These are phyloP conservation scores for Agonopterix alstromeriana DNA, from an alignment of 2,888 invertebrate species.

Conservation along the genomic window DNA sequence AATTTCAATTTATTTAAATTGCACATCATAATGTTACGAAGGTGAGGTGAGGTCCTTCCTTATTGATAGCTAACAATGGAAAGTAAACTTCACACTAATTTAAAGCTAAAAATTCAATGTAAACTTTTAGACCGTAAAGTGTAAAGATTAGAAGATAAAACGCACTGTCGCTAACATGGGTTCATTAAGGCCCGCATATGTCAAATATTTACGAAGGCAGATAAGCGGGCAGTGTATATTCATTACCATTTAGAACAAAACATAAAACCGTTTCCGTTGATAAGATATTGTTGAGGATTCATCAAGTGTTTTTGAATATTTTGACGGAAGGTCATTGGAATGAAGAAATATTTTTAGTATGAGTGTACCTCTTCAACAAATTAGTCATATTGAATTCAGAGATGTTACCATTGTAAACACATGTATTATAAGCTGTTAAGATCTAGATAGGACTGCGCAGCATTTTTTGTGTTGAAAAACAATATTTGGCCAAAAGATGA, in stretches of 20 bases:
- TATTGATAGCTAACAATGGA: no score
- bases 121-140: conserved; percentile 26
- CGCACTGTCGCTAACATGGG: conserved; percentile 32
- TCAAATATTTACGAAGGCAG: conserved; percentile 52
- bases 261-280: conserved; percentile 23
- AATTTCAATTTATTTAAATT: no score
- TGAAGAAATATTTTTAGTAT: background rate
- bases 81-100: no score
- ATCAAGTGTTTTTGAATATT: conserved; percentile 7
- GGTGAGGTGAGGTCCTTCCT: no score
- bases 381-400: background rate
- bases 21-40: no score
- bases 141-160: conserved; percentile 34
- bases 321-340: conserved; percentile 1
- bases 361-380: background rate
- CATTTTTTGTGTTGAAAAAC: no score
- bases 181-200: conserved; percentile 52
- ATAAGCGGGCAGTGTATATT: conserved; percentile 36
- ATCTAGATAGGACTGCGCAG: no score
- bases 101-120: conserved; percentile 4
- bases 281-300: conserved; percentile 19
- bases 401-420: no score
- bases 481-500: no score
- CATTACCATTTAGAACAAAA: conserved; percentile 35
- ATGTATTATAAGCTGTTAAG: no score